Evolutionary conservation across 37 sponge, comb jelly and placozoan genomes (phyloP).

Genomic region (Agelas oroides): DNA sequence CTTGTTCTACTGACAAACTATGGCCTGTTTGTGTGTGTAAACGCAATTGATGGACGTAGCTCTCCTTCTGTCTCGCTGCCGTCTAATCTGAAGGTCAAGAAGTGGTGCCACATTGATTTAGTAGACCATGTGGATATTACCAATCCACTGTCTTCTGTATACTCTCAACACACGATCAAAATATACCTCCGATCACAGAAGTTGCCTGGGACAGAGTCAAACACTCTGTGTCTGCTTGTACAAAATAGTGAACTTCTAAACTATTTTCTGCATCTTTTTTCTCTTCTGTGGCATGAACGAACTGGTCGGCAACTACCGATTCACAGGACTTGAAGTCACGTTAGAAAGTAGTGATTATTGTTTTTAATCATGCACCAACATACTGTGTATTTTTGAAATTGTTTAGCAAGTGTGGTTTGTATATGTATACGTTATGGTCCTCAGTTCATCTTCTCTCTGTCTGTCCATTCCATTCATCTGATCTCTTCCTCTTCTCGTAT

Average conservation of each 20-base stretch:
- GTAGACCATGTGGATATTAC: conserved; percentile 27
- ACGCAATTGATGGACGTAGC: neutral
- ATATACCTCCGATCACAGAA: conserved; percentile 18
- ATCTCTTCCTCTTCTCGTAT: no score
- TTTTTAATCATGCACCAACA: no score
- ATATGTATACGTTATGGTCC: no score
- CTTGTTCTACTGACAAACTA: conserved; percentile 58
- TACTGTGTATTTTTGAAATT: no score
- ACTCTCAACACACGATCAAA: neutral
- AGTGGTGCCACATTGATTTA: conserved; percentile 62
- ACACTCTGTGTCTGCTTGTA: conserved; percentile 24
- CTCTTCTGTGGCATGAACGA: conserved; percentile 35
- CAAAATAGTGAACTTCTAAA: conserved; percentile 18
- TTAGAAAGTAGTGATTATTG: no score
- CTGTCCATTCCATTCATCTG: no score
- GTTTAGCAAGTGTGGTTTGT: no score
- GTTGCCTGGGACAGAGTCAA: neutral
- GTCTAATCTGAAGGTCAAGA: conserved; percentile 36
- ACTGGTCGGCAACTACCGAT: conserved; percentile 31
- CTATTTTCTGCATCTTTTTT: conserved; percentile 29
- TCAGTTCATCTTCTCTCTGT: no score
- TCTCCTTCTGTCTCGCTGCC: conserved; percentile 37
- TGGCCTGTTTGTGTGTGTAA: conserved; percentile 51
- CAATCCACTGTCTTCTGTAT: neutral
- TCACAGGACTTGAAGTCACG: neutral